A percentile compares a stretch with the other conserved stretches of the same genome.
Evolutionary conservation across 1,140 invertebrate genomes (phyloP).

Genomic region (Danaus plexippus): DNA sequence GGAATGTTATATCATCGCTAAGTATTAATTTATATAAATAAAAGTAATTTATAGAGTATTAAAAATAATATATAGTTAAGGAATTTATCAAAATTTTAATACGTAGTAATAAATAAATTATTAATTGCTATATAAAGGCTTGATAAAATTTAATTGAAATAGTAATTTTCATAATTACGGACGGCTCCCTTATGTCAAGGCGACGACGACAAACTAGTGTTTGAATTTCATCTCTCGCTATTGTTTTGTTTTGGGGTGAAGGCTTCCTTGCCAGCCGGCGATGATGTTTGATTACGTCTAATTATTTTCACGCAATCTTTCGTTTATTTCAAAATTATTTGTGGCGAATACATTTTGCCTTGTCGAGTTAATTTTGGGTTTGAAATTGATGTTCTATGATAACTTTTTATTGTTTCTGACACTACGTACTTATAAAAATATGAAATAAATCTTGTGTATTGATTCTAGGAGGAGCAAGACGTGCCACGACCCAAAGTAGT

Average conservation of each 20-base stretch:
- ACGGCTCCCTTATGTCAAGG: constrained; percentile 15
- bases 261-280: constrained; percentile 11
- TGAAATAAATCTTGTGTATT: not conserved
- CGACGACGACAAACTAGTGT: constrained; percentile 12
- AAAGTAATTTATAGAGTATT: no score
- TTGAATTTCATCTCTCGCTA: constrained; percentile 17
- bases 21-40: no score
- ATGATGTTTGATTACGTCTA: constrained; percentile 26
- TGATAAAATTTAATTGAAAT: no score
- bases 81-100: no score
- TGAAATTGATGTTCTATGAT: not conserved
- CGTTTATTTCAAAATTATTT: constrained; percentile 18
- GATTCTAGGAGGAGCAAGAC: constrained; percentile 43
- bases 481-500: constrained; percentile 40
- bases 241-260: constrained; percentile 30
- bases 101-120: no score
- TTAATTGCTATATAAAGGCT: no score
- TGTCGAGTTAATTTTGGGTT: constrained; percentile 8
- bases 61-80: no score
- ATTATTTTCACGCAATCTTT: constrained; percentile 30
- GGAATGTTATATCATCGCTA: no score
- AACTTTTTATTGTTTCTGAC: not conserved
- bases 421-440: no score
- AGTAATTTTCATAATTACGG: constrained; percentile 1
- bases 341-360: constrained; percentile 17